A percentile compares a stretch with the other conserved stretches of the same genome.
phyloP scores from a whole-genome alignment of 92 coral and sea anemone species.

The Phymanthus crucifer region DNA sequence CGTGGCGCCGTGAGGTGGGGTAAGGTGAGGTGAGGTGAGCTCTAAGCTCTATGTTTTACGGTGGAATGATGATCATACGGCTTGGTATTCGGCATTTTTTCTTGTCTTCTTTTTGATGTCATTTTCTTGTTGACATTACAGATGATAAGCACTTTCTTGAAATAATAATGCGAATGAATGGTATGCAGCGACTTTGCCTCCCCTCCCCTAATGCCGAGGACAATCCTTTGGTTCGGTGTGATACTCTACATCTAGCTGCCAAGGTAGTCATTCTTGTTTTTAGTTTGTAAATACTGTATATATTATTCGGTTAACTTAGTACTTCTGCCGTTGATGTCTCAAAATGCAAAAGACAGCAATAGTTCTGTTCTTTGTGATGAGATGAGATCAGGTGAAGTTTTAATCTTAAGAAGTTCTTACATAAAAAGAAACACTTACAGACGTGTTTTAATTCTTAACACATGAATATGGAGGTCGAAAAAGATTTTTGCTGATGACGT shows the following conservation, averaged over 20 bases:
- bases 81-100: not conserved
- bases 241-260: constrained; percentile 61
- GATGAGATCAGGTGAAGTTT: too few species aligned
- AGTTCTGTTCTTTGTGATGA: not conserved
- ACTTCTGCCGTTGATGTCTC: not conserved
- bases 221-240: constrained; percentile 89
- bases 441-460: too few species aligned
- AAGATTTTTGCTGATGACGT: not conserved
- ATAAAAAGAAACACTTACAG: too few species aligned
- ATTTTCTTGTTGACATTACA: constrained; percentile 1
- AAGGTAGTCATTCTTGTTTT: constrained; percentile 48
- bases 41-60: not conserved
- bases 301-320: not conserved
- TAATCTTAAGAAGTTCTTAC: too few species aligned
- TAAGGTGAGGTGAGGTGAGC: not conserved
- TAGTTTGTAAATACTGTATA: not conserved
- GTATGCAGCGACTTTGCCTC: constrained; percentile 75
- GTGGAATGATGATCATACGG: not conserved
- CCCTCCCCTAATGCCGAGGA: constrained; percentile 90
- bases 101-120: not conserved
- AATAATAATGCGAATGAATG: constrained; percentile 75
- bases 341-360: not conserved
- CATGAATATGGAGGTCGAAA: too few species aligned
- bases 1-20: not conserved
- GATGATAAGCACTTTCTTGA: constrained; percentile 74